Evolutionary conservation across 2,888 invertebrate genomes (phyloP), one percentile per base, ranked within the genome.

Genomic region (Drosophila paucipuncta): DNA sequence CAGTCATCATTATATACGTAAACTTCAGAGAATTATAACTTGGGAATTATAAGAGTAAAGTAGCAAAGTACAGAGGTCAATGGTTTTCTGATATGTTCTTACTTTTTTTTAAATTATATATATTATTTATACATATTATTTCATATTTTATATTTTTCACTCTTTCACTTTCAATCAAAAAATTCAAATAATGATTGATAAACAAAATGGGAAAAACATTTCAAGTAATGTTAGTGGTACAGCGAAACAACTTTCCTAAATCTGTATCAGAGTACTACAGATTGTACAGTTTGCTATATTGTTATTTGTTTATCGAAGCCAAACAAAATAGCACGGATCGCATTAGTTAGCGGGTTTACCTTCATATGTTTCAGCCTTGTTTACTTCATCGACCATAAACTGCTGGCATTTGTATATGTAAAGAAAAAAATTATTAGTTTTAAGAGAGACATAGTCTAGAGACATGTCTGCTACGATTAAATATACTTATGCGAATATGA

Each of bases 41-140:
- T 84, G 86, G n/a, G 92, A 92, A 91, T 82, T 91, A 66, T 54
- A 80, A 74, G 54, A n/a, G 5, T 4, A 53, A 9, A 11, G 6
- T 7, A 16, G 22, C 0, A 7, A 9, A 47, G 47, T 9, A 9
- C 2, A 6, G n/a, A 2, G 25, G 2, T 2, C 11, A 31, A 10
- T 13, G 3, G 7, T 37, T 22, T 22, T 33, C 16, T 11, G 4
- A 16, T 22, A 43, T 2, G 1, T 25, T 9, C 7, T 1, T 13
- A 47, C 5, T 28, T 28, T 50, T 18, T 28, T 10, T 22, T 9
- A 1, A 33, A 33, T 33, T 33, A 33, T 33, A 33, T 7, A 30
- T 30, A 28, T 28, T 28, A 31, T n/a, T 39, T 43, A n/a, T n/a
- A n/a, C 6, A 25, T 47, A 11, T n/a, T n/a, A 35, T n/a, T 16